Conservation (phyloP, 2,888 invertebrate genomes). For the Epicampocera succincta region DNA sequence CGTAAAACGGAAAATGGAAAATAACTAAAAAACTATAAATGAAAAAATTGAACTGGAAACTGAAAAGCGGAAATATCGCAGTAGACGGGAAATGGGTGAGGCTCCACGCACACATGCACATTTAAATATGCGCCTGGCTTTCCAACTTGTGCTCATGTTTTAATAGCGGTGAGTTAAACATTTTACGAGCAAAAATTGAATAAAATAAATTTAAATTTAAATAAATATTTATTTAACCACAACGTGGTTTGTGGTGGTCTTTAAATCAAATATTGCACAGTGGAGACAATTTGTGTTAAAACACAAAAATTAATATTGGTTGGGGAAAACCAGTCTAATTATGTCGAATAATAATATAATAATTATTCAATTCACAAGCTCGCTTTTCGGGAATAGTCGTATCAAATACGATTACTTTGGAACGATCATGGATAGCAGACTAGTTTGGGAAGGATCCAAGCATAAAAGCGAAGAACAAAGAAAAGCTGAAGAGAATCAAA, state of each 20-base stretch:
- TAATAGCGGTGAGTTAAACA: conserved; percentile 4
- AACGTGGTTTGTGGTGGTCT: conserved; percentile 1
- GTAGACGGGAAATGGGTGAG: conserved; percentile 53
- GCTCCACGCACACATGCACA: conserved; percentile 28
- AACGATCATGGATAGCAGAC: too few relatives aligned
- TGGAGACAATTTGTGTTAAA: too few relatives aligned
- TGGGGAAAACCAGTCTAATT: too few relatives aligned
- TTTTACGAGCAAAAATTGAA: not conserved
- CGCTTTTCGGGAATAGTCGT: too few relatives aligned
- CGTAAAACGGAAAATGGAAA: not conserved
- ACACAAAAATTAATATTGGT: too few relatives aligned
- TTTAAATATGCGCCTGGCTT: not conserved
- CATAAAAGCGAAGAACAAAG: too few relatives aligned
- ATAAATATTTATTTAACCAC: conserved; percentile 30
- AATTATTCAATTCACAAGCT: too few relatives aligned
- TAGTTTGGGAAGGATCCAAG: too few relatives aligned
- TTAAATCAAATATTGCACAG: too few relatives aligned
- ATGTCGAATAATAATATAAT: too few relatives aligned
- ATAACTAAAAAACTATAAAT: conserved; percentile 2
- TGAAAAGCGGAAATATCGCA: conserved; percentile 37
- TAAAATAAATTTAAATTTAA: not conserved
- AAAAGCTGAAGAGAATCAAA: too few relatives aligned
- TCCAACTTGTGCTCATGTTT: not conserved
- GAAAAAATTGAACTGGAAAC: conserved; percentile 1
- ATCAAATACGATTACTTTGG: too few relatives aligned